Conservation (phyloP, 2,888 invertebrate genomes). For the Temnothorax ravouxi region DNA sequence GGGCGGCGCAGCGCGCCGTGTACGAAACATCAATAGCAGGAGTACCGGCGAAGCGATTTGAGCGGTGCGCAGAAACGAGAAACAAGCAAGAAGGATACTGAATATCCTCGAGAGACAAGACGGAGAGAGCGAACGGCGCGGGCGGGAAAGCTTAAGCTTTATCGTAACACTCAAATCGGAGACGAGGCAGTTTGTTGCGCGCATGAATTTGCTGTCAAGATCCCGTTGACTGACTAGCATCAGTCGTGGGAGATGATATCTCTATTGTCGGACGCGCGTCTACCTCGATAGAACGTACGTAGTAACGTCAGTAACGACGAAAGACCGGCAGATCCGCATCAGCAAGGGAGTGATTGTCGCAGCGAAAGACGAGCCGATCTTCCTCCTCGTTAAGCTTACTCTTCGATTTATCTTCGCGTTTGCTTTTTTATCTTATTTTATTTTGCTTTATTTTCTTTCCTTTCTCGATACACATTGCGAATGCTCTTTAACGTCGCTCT, state of each 20-base stretch:
- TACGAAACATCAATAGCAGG: slow-evolving; percentile 66
- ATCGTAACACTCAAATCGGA: slow-evolving; percentile 70
- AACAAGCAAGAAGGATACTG: neutral
- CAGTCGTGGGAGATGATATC: slow-evolving; percentile 73
- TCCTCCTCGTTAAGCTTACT: slow-evolving; percentile 62
- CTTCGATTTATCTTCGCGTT: slow-evolving; percentile 50
- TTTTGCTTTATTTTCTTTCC: neutral
- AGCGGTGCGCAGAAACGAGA: neutral
- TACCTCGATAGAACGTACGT: slow-evolving; percentile 35
- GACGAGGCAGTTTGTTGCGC: slow-evolving; percentile 75
- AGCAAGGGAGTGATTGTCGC: slow-evolving; percentile 42
- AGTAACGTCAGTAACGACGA: slow-evolving; percentile 38
- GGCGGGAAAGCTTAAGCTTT: slow-evolving; percentile 56
- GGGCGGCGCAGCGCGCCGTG: slow-evolving; percentile 33
- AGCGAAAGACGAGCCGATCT: slow-evolving; percentile 52
- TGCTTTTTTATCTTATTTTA: neutral
- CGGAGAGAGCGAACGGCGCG: neutral
- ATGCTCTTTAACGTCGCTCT: slow-evolving; percentile 33
- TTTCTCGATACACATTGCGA: slow-evolving; percentile 13
- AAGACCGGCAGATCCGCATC: slow-evolving; percentile 42
- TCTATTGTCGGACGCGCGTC: slow-evolving; percentile 61
- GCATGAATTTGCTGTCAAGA: slow-evolving; percentile 77
- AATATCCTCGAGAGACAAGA: neutral
- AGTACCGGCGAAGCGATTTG: neutral
- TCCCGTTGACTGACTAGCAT: slow-evolving; percentile 76